Conservation (phyloP, 2,888 invertebrate species). For the Mongoloraphidia duomilia region DNA sequence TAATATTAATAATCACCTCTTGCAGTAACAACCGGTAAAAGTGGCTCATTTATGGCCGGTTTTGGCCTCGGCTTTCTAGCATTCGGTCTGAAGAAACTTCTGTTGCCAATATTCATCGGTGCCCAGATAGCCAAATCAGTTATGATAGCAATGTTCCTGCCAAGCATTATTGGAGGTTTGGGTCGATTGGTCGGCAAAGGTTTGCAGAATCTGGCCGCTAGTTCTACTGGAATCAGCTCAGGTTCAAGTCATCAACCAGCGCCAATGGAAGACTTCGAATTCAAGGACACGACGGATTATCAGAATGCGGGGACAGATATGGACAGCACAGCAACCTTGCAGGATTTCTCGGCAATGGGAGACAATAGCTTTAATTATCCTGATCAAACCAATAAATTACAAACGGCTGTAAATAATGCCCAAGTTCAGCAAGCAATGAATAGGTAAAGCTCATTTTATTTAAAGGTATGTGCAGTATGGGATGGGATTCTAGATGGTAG, state of each 20-base stretch:
- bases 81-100: conserved; percentile 67
- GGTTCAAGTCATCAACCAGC: conserved; percentile 26
- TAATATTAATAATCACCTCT: neutral
- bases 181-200: conserved; percentile 77
- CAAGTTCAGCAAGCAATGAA: conserved; percentile 20
- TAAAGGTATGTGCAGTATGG: too few species aligned
- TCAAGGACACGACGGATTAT: conserved; percentile 52
- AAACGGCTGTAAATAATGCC: neutral
- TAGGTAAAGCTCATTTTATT: conserved; percentile 19
- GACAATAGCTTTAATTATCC: conserved; percentile 18
- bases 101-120: conserved; percentile 69
- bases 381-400: conserved; percentile 2
- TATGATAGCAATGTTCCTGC: conserved; percentile 69
- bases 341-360: conserved; percentile 32
- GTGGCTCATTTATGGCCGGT: conserved; percentile 42
- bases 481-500: too few species aligned
- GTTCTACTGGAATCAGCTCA: conserved; percentile 42
- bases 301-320: conserved; percentile 29
- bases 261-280: conserved; percentile 53
- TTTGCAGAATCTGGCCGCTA: conserved; percentile 24
- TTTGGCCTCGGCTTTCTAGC: conserved; percentile 55
- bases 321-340: conserved; percentile 24
- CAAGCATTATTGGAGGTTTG: conserved; percentile 67
- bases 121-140: conserved; percentile 72
- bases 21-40: conserved; percentile 31